phyloP scores from a whole-genome alignment of 2,113 vertebrate genomes.

The Tetrao urogallus region DNA sequence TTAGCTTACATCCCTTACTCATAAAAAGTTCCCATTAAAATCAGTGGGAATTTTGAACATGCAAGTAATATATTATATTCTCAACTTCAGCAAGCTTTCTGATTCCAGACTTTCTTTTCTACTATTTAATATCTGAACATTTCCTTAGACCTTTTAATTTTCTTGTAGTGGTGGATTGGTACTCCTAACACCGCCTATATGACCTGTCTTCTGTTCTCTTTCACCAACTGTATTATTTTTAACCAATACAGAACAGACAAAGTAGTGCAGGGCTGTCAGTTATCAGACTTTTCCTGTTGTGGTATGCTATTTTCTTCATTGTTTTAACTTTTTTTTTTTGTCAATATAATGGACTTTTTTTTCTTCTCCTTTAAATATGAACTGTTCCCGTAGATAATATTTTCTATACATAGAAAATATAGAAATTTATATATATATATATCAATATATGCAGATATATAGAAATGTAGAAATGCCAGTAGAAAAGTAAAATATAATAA shows the following conservation, averaged over 20 bases:
- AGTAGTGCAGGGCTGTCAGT: neutral
- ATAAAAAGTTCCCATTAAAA: neutral
- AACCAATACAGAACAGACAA: neutral
- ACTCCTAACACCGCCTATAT: rapidly evolving
- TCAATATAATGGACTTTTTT: neutral
- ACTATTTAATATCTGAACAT: neutral
- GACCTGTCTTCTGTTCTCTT: neutral
- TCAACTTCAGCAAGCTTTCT: neutral
- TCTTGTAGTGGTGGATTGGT: neutral
- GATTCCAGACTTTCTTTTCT: neutral
- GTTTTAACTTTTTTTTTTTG: neutral
- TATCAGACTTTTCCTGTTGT: neutral
- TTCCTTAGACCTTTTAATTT: neutral
- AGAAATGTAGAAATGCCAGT: neutral
- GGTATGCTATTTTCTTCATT: neutral
- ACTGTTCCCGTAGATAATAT: neutral
- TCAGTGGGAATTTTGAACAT: neutral
- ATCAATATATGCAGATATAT: no score
- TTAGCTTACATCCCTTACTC: neutral
- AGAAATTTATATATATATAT: no score
- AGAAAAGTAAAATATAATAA: neutral
- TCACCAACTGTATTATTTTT: neutral
- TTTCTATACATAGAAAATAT: neutral
- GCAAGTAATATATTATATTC: neutral
- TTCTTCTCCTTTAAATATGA: neutral